Base-by-base conservation (phyloP, 1,140 invertebrate genomes). In the Stenopsyche tienmushanensis region DNA sequence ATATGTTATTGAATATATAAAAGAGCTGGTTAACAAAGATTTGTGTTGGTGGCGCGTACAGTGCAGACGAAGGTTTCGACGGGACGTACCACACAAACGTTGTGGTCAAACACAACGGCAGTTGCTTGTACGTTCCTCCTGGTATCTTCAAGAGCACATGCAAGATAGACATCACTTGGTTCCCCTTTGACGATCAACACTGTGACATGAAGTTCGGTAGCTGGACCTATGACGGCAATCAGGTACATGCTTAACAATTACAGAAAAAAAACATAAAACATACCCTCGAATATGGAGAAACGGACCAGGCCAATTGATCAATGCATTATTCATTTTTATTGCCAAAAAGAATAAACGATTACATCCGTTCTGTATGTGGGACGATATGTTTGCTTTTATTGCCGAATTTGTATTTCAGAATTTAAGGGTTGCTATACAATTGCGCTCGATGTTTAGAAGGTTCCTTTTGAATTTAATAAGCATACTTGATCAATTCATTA, bases 121-220 rank as follows among this genome's bases (percentile, higher is more conserved):
- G 88, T 84, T 95, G 94, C 84, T 87, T 92, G 80, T 97, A 96
- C 87, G 90, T 98, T 78, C 96, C 96, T 74, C 96, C 96, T 71
- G 92, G 92, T 83, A 98, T 98, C 83, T 97, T 98, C 88, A 96
- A 96, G 85, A 97, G 93, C 86, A 97, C 94, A 83, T 98, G 96
- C 87, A 92, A 94, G 85, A 98, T 98, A 83, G 94, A 98, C 87
- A 98, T 98, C 85, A 96, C 92, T 75, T 97, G 94, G 93, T 98
- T 97, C 84, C 96, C 96, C 76, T 98, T 97, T 86, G 96, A 98
- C 85, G 94, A 97, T 82, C 96, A 98, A 87, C 88, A 90, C 81
- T 98, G 94, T 85, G 86, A 92, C 79, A 92, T 97, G 90, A 93
- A 94, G 87, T 94, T 95, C 80, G 92, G 92, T 85, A 94, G 91